These are phyloP conservation scores for Torymus aiolomorphi DNA, from an alignment of 2,888 invertebrate species.

Conservation along the genomic window DNA sequence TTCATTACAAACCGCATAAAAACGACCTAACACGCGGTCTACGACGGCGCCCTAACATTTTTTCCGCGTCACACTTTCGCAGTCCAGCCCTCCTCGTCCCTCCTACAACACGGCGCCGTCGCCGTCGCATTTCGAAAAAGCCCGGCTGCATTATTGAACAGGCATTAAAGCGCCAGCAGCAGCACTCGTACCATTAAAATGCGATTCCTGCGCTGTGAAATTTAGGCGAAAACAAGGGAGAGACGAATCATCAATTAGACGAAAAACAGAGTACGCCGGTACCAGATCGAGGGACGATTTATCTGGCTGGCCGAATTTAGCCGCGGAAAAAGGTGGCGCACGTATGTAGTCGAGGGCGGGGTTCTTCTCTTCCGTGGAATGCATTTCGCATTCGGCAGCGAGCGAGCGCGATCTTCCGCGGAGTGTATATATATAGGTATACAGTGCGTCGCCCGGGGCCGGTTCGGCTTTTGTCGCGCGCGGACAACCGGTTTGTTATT, in stretches of 20 bases:
- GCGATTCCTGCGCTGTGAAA: slow-evolving; percentile 35
- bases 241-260: slow-evolving; percentile 49
- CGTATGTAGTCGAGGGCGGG: slow-evolving; percentile 63
- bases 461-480: slow-evolving; percentile 57
- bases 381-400: slow-evolving; percentile 72
- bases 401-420: slow-evolving; percentile 64
- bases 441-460: too few relatives aligned
- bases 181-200: slow-evolving; percentile 38
- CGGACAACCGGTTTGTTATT: slow-evolving; percentile 68
- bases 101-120: neutral
- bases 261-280: slow-evolving; percentile 51
- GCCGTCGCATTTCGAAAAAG: slow-evolving; percentile 37
- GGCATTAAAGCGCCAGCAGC: slow-evolving; percentile 23
- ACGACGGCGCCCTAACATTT: too few relatives aligned
- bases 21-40: too few relatives aligned
- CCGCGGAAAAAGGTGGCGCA: slow-evolving; percentile 29
- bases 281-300: slow-evolving; percentile 68
- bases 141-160: slow-evolving; percentile 46
- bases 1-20: too few relatives aligned
- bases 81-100: too few relatives aligned
- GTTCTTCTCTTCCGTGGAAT: slow-evolving; percentile 67
- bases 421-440: slow-evolving; percentile 61
- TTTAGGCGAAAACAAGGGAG: slow-evolving; percentile 17
- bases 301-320: slow-evolving; percentile 71
- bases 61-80: too few relatives aligned